Conservation (phyloP, 1,140 invertebrate species). For the Atta texana region DNA sequence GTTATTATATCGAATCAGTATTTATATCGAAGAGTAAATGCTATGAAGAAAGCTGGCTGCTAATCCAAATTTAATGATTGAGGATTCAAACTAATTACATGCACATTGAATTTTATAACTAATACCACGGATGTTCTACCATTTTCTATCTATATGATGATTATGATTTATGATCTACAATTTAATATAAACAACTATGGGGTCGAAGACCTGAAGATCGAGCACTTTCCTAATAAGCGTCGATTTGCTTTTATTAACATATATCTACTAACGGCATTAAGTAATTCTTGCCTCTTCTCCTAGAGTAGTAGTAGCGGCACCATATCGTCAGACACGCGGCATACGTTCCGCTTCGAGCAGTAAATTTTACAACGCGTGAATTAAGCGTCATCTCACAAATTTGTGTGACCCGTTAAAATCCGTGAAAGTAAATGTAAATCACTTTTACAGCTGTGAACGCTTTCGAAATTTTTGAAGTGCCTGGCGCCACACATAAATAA, state of each 20-base stretch:
- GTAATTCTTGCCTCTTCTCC: constrained; percentile 35
- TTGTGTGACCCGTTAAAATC: constrained; percentile 45
- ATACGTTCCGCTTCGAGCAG: not conserved
- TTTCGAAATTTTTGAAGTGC: constrained; percentile 64
- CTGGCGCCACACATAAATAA: not conserved
- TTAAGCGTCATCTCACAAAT: constrained; percentile 32
- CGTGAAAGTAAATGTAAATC: constrained; percentile 61
- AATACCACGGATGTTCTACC: not conserved
- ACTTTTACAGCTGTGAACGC: not conserved
- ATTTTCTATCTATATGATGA: constrained; percentile 14
- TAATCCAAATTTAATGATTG: constrained; percentile 52
- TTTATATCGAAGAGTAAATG: constrained; percentile 3
- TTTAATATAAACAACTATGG: constrained; percentile 53
- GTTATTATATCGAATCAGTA: no score
- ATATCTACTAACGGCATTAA: constrained; percentile 46
- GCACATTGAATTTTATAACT: constrained; percentile 22
- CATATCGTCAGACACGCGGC: not conserved
- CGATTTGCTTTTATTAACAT: constrained; percentile 64
- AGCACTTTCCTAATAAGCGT: constrained; percentile 67
- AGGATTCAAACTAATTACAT: constrained; percentile 30
- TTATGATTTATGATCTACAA: constrained; percentile 49
- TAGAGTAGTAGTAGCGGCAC: constrained; percentile 7
- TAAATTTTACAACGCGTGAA: constrained; percentile 26
- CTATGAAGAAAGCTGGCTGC: constrained; percentile 38
- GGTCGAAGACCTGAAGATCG: constrained; percentile 7